phyloP scores from a whole-genome alignment of 2,113 vertebrate genomes.

The Alligator mississippiensis region DNA sequence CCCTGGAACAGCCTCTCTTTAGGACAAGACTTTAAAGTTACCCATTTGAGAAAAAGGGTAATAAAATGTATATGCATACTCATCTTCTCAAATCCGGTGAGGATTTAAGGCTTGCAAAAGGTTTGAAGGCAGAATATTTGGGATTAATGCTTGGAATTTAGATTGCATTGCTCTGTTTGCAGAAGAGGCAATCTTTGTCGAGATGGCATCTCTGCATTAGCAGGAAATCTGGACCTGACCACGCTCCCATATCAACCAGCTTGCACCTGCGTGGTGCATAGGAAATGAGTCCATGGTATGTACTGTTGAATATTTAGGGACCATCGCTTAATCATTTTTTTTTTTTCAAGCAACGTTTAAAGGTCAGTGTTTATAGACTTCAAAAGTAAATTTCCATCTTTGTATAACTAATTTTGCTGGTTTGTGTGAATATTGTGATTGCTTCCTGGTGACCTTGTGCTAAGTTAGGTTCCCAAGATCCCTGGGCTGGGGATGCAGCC shows the following conservation, averaged over 20 bases:
- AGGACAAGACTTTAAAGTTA: not conserved
- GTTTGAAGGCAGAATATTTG: not conserved
- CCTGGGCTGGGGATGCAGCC: not conserved
- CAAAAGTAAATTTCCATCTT: not conserved
- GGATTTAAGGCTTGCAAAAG: not conserved
- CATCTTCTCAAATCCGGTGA: not conserved
- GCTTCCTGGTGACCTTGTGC: not conserved
- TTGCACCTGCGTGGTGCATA: not conserved
- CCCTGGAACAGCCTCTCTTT: not conserved
- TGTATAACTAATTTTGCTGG: not conserved
- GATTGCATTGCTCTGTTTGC: not conserved
- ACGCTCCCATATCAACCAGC: too few species aligned
- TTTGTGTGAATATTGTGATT: not conserved
- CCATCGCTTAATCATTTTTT: not conserved
- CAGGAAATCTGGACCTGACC: not conserved
- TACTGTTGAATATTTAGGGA: not conserved
- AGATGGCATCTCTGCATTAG: not conserved
- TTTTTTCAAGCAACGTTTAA: not conserved
- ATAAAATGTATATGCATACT: not conserved
- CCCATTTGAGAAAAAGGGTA: not conserved
- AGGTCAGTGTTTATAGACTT: not conserved
- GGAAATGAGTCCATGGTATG: too few species aligned
- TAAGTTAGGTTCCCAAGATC: not conserved
- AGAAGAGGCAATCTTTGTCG: not conserved
- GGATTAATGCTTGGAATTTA: not conserved